Evolutionary conservation across 2,113 vertebrate species (phyloP).

Genomic region (Hemiprocne comata): DNA sequence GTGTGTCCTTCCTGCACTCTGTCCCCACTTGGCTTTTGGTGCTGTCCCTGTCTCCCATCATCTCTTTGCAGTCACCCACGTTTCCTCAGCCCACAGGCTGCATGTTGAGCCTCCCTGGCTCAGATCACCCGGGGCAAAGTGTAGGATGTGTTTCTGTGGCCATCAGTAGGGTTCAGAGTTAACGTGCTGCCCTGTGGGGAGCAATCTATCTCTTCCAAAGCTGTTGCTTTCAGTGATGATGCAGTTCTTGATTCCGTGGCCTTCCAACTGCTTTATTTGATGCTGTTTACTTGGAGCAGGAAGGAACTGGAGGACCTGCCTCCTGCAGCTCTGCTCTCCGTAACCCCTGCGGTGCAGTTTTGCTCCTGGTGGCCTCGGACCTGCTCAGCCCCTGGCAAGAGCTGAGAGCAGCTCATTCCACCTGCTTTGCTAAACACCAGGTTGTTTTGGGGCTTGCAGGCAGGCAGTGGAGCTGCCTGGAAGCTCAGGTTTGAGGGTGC

Average conservation of each 20-base stretch:
- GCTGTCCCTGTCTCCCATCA: background rate
- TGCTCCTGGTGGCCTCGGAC: rapidly evolving
- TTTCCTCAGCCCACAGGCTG: background rate
- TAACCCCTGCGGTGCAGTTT: rapidly evolving
- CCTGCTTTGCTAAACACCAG: background rate
- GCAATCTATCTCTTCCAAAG: background rate
- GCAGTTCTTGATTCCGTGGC: too few species aligned
- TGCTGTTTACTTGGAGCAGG: background rate
- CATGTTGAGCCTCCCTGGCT: background rate
- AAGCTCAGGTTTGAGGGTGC: background rate
- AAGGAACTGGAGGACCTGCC: background rate
- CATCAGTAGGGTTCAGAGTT: background rate
- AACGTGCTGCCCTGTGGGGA: rapidly evolving
- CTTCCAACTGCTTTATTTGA: background rate
- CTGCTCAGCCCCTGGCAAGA: background rate
- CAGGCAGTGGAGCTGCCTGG: background rate
- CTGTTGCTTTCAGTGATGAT: background rate
- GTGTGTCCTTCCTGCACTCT: background rate
- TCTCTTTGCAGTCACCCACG: rapidly evolving
- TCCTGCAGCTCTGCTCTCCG: background rate
- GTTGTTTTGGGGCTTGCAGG: rapidly evolving
- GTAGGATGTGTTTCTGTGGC: background rate
- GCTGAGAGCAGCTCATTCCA: background rate
- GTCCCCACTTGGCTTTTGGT: background rate
- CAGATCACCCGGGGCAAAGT: background rate